Evolutionary conservation across 1,140 invertebrate species (phyloP).

Genomic region (Hirudo medicinalis): DNA sequence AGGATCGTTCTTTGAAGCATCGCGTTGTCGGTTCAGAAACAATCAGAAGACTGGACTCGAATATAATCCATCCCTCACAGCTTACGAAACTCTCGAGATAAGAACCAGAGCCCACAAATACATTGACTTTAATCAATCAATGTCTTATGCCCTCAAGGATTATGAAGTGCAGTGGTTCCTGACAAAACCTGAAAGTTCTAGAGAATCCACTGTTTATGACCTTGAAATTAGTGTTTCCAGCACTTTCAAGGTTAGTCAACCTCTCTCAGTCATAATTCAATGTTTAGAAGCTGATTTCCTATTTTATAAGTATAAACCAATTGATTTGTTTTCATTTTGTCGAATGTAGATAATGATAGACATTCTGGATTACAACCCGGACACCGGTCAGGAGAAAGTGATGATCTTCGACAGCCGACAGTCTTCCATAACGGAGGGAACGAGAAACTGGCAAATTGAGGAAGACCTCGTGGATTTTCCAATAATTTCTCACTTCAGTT

Average conservation of each 20-base stretch:
- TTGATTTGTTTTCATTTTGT: no score
- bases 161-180: constrained; percentile 15
- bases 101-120: constrained; percentile 21
- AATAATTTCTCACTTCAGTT: constrained; percentile 27
- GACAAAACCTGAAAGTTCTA: not conserved
- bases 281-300: no score
- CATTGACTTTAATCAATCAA: constrained; percentile 4
- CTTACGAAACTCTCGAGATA: constrained; percentile 37
- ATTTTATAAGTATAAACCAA: no score
- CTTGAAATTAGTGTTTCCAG: constrained; percentile 4
- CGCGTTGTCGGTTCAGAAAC: constrained; percentile 36
- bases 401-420: constrained; percentile 30
- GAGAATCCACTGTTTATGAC: not conserved
- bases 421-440: constrained; percentile 15
- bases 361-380: constrained; percentile 37
- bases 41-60: constrained; percentile 76
- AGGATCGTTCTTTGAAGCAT: constrained; percentile 29
- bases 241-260: not conserved
- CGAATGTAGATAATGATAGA: constrained; percentile 23
- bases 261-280: no score
- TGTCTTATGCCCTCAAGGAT: not conserved
- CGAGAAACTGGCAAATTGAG: constrained; percentile 33
- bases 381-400: constrained; percentile 32
- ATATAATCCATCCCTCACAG: constrained; percentile 76
- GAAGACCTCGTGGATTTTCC: constrained; percentile 39